Evolutionary conservation across 2,797 vertebrate genomes (phyloP).

Genomic region (Ctenopoma multispine): DNA sequence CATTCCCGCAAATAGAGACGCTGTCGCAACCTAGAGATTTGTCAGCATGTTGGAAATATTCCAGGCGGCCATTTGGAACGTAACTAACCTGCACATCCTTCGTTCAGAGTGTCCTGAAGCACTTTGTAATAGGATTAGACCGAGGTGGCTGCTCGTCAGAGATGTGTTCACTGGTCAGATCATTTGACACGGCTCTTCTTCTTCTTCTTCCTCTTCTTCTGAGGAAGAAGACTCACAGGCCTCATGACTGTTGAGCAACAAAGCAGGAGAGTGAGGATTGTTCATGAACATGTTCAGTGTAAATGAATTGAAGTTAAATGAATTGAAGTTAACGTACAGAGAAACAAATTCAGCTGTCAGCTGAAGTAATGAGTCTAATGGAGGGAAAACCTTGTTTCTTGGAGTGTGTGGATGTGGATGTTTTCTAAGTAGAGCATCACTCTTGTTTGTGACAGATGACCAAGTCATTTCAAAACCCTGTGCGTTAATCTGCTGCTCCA

Average conservation of each 20-base stretch:
- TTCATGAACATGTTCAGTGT: background rate
- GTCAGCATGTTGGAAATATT: conserved; percentile 55
- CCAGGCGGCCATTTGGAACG: conserved; percentile 20
- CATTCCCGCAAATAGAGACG: conserved; percentile 35
- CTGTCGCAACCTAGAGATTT: conserved; percentile 62
- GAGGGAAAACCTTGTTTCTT: too few species aligned
- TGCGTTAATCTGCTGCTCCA: too few species aligned
- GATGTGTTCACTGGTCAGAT: conserved; percentile 4
- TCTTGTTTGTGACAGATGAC: too few species aligned
- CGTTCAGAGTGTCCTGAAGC: conserved; percentile 10
- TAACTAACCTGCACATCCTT: conserved; percentile 30
- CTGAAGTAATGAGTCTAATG: too few species aligned
- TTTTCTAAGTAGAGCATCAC: too few species aligned
- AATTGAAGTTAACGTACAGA: too few species aligned
- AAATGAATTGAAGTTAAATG: background rate
- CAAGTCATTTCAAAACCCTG: too few species aligned
- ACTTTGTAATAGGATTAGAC: conserved; percentile 20
- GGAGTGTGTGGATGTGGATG: too few species aligned
- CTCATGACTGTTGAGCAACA: background rate
- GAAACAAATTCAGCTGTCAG: too few species aligned
- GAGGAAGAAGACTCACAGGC: conserved; percentile 16
- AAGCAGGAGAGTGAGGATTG: background rate
- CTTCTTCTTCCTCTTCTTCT: background rate
- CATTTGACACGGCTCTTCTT: background rate
- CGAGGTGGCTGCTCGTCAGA: conserved; percentile 7